Percentiles rank a stretch among this genome's conserved stretches.
These are phyloP conservation scores for Acanthiza pusilla DNA, from an alignment of 2,797 vertebrate species.

Conservation along the genomic window DNA sequence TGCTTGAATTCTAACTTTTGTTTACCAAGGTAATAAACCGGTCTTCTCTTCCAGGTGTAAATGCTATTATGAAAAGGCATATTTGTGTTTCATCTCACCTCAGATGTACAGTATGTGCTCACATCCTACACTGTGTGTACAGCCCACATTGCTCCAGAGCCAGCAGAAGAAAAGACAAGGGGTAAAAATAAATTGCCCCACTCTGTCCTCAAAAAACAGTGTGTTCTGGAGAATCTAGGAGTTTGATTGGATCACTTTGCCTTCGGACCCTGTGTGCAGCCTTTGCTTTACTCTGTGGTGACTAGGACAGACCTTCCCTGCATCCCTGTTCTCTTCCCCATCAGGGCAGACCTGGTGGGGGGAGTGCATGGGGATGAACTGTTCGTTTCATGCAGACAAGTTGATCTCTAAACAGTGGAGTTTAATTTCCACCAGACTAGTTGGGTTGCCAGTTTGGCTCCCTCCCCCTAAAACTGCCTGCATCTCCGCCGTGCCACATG, in stretches of 20 bases:
- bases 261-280: neutral
- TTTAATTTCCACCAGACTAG: neutral
- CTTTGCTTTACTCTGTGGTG: neutral
- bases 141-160: constrained; percentile 14
- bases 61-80: constrained; percentile 78
- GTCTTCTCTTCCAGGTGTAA: constrained; percentile 80
- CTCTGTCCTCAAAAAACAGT: neutral
- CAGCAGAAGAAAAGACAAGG: neutral
- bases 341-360: rapidly evolving
- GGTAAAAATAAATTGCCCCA: constrained; percentile 7
- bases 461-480: neutral
- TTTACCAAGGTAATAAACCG: constrained; percentile 79
- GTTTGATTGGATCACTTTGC: neutral
- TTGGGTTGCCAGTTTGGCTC: neutral
- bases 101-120: constrained; percentile 71
- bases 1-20: constrained; percentile 78
- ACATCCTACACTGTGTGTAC: constrained; percentile 45
- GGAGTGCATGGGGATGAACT: neutral
- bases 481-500: rapidly evolving
- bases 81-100: constrained; percentile 77
- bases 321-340: neutral
- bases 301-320: neutral
- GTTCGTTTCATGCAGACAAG: neutral
- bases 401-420: neutral
- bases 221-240: neutral